Evolutionary conservation across 2,113 vertebrate genomes (phyloP).

Genomic region (Channa maculata): DNA sequence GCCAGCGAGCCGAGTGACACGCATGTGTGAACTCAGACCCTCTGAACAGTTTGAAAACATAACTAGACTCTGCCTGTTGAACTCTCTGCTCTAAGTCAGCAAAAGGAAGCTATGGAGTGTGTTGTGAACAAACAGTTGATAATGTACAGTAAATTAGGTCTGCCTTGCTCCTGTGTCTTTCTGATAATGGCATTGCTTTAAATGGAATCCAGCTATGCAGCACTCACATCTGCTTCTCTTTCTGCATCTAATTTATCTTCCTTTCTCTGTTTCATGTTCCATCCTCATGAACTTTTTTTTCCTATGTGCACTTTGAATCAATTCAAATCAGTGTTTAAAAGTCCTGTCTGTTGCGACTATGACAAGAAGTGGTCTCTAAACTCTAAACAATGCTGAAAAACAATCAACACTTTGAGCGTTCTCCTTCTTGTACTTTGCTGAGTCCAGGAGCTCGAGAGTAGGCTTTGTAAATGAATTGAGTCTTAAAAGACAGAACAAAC

Average conservation of each 20-base stretch:
- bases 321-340: constrained; percentile 84
- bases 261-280: constrained; percentile 76
- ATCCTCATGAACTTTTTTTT: constrained; percentile 15
- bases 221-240: constrained; percentile 91
- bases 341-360: constrained; percentile 88
- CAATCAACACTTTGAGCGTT: constrained; percentile 85
- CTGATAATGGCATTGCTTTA: constrained; percentile 90
- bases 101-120: constrained; percentile 70
- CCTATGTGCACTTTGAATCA: constrained; percentile 77
- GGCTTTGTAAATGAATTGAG: constrained; percentile 87
- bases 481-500: constrained; percentile 90
- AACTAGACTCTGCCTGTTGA: constrained; percentile 1
- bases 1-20: constrained; percentile 86
- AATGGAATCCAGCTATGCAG: constrained; percentile 99
- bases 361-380: constrained; percentile 89
- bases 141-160: constrained; percentile 71
- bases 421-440: constrained; percentile 72
- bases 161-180: constrained; percentile 79
- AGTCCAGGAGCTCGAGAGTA: constrained; percentile 54
- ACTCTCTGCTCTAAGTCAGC: constrained; percentile 58
- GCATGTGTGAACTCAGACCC: constrained; percentile 86
- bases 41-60: constrained; percentile 32
- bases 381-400: constrained; percentile 86
- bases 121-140: constrained; percentile 50
- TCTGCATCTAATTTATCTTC: constrained; percentile 80